Evolutionary conservation across 2,888 invertebrate species (phyloP), one percentile per base, ranked within the genome.

Genomic region (Catotricha subobsoleta): DNA sequence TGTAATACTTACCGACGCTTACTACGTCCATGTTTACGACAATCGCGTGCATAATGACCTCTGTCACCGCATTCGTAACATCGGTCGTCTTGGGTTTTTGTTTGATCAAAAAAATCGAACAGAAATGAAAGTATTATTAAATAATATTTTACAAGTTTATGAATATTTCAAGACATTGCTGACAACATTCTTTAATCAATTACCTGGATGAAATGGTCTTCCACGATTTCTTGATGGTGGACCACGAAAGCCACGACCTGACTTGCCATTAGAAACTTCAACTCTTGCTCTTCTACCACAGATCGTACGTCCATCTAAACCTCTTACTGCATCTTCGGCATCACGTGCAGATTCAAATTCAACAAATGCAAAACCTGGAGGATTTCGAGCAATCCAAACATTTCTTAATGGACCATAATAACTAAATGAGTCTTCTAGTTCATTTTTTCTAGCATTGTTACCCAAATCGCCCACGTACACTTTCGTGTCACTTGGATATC

Each of bases 381-480:
- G 61, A 61, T 94, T 91, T 50, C 92, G 71, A 0, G 94, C 94
- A n/a, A 95, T 91, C 94, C 94, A 95, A 35, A 94, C 92, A 66
- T 88, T 92, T 53, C 86, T 73, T 51, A 94, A 65, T 1, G 86
- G 81, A 10, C 94, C 94, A 57, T 90, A 94, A 53, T 88, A 82
- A 44, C 82, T 78, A 65, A 94, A 95, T 13, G 87, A 83, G 59
- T 88, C 84, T 66, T 94, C 92, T 43, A 90, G 68, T 63, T 91
- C 91, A 53, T 88, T 84, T 65, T 91, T 90, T 45, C 88, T 83
- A 25, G 92, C 91, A 53, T 74, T 80, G 55, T 78, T 80, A 36
- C 92, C 91, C 56, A 95, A 71, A 67, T 94, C 92, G 41, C 94
- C 95, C 19, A 95, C 90, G 63, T 94, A 95, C 36, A 94, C 83